These are phyloP conservation scores for Epinephelus coioides DNA, from an alignment of 2,797 vertebrate species.

Conservation along the genomic window DNA sequence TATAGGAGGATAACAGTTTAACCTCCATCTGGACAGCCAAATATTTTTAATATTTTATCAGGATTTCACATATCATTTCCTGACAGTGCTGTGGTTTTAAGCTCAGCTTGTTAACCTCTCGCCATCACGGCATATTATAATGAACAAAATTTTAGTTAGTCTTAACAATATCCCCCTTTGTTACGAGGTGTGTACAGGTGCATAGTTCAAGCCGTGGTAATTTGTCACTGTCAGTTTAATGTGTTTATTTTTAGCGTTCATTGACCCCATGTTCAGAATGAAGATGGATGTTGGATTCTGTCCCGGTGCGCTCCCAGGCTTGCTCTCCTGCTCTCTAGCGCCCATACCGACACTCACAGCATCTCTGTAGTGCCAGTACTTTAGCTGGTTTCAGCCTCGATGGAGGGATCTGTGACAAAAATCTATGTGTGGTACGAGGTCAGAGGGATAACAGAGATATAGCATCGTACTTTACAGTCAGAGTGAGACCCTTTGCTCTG, in stretches of 20 bases:
- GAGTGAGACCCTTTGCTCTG: constrained; percentile 29
- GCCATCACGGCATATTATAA: not conserved
- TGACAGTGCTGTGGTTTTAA: not conserved
- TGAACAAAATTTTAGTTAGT: not conserved
- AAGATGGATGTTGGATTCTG: constrained; percentile 60
- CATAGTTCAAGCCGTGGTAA: constrained; percentile 12
- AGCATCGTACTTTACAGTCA: not conserved
- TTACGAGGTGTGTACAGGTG: constrained; percentile 17
- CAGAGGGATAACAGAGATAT: constrained; percentile 5
- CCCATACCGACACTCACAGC: constrained; percentile 32
- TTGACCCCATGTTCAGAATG: constrained; percentile 48
- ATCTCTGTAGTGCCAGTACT: constrained; percentile 18
- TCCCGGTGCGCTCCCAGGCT: constrained; percentile 41
- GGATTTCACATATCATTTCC: constrained; percentile 4
- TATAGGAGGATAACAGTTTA: not conserved
- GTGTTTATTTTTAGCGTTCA: constrained; percentile 64
- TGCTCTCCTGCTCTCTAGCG: constrained; percentile 10
- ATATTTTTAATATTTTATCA: constrained; percentile 6
- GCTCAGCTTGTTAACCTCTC: not conserved
- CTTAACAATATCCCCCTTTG: not conserved
- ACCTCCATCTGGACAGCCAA: not conserved
- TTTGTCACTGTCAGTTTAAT: constrained; percentile 38
- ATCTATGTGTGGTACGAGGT: constrained; percentile 4
- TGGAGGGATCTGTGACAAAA: constrained; percentile 14
- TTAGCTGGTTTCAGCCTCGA: constrained; percentile 7